A percentile compares a stretch with the other conserved stretches of the same genome.
These are phyloP conservation scores for Lepidocolaptes lacrymiger DNA, from an alignment of 2,797 vertebrate genomes.

Conservation along the genomic window DNA sequence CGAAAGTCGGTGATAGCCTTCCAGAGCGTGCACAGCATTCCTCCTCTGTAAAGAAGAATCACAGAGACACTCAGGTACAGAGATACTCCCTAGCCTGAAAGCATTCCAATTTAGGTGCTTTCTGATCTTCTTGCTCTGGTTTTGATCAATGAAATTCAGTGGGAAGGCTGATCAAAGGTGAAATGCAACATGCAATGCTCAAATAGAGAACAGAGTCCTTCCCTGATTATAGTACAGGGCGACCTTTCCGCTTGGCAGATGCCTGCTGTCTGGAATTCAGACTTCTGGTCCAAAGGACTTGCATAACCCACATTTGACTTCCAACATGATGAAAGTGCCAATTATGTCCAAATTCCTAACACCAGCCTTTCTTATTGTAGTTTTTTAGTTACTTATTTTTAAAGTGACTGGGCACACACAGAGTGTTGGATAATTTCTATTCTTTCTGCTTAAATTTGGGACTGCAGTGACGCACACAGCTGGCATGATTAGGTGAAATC, in stretches of 20 bases:
- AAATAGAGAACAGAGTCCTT: slow-evolving; percentile 39
- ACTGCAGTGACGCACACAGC: background rate
- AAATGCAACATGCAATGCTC: background rate
- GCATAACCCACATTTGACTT: background rate
- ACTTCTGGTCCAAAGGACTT: background rate
- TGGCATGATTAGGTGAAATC: background rate
- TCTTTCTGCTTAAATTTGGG: background rate
- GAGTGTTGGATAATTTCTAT: background rate
- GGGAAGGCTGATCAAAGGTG: slow-evolving; percentile 45
- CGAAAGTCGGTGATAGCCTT: slow-evolving; percentile 91
- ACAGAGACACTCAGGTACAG: slow-evolving; percentile 20
- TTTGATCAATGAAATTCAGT: background rate
- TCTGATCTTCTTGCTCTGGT: background rate
- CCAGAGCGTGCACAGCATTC: slow-evolving; percentile 93
- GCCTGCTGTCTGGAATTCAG: slow-evolving; percentile 28
- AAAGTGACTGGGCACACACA: background rate
- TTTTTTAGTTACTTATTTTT: background rate
- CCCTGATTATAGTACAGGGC: background rate
- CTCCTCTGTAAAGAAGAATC: slow-evolving; percentile 83
- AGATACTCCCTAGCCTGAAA: background rate
- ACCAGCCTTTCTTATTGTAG: background rate
- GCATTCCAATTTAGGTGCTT: background rate
- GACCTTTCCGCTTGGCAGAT: background rate
- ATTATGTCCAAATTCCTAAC: background rate
- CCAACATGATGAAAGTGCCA: background rate